Base-by-base conservation (phyloP, 2,888 invertebrate species). In the Trichogramma evanescens region DNA sequence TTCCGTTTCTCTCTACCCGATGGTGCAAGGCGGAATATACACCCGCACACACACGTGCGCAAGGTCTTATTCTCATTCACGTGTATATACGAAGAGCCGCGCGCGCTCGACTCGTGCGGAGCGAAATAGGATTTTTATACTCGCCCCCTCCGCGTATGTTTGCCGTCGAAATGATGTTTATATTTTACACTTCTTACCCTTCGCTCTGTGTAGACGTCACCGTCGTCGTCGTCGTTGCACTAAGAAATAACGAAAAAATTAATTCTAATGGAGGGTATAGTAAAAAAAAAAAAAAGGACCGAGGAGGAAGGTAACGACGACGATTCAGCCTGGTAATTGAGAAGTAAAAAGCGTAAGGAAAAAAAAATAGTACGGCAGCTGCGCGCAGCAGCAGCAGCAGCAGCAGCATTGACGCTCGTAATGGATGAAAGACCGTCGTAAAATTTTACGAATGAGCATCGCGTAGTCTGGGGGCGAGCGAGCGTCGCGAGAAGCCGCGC, bases 361-460 rank as follows among this genome's bases (percentile, higher is more conserved):
- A 26, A 26, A 13, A 26, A 26, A 26, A 26, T 26, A 26, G 26
- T 26, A 26, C 26, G 26, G 26, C 26, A 26, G 26, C 26, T 26
- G 26, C 26, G 26, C 26, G 26, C 26, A 26, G 26, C 26, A 26
- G 26, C 26, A 26, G n/a, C n/a, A 13, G 13, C 13, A 13, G 13
- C 13, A 26, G 26, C 26, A 26, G 26, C 26, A 26, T 26, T 26
- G 26, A 62, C 61, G 56, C 60, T 63, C 64, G 66, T 67, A 67
- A 69, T 68, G 67, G 66, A 67, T 66, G 66, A 66, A 65, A 66
- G 65, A 65, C 65, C 68, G 69, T 72, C 72, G 71, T 75, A 72
- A 74, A 73, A 74, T 75, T 74, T 71, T 72, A 74, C 74, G 74
- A 75, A 76, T 72, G 73, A 74, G 72, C 72, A 70, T 74, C 69